A percentile compares a stretch with the other conserved stretches of the same genome.
Evolutionary conservation across 2,797 vertebrate species (phyloP).

Genomic region (Mico argentatus): DNA sequence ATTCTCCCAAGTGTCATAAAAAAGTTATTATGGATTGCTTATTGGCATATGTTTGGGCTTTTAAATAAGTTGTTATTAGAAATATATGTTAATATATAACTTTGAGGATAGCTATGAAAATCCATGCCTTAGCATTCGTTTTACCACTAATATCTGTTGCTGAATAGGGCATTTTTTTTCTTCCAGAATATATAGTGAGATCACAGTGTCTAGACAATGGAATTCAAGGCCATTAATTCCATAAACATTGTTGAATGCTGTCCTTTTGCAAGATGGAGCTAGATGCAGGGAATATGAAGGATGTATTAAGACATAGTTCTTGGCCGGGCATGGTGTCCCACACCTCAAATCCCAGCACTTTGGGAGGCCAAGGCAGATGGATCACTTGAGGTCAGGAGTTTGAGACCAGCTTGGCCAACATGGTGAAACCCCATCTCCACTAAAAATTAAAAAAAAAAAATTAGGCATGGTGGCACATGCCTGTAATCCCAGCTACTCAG

Average conservation of each 20-base stretch:
- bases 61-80: slow-evolving; percentile 42
- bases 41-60: slow-evolving; percentile 29
- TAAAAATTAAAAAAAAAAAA: not conserved
- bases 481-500: not conserved
- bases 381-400: not conserved
- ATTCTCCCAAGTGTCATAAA: not conserved
- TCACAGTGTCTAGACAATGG: not conserved
- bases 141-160: slow-evolving; percentile 14
- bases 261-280: not conserved
- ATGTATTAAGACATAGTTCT: slow-evolving; percentile 2
- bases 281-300: slow-evolving; percentile 13
- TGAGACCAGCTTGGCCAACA: not conserved
- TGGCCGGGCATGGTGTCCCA: not conserved
- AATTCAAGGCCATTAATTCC: slow-evolving; percentile 29
- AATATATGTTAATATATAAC: not conserved
- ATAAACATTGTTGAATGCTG: slow-evolving; percentile 22
- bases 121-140: not conserved
- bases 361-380: not conserved
- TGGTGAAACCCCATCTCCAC: not conserved
- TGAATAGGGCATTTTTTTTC: not conserved
- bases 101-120: slow-evolving; percentile 8
- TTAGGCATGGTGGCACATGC: not conserved
- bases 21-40: not conserved
- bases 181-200: not conserved
- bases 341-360: not conserved